Evolutionary conservation across 2,888 invertebrate species (phyloP).

Genomic region (Caenorhabditis afra): DNA sequence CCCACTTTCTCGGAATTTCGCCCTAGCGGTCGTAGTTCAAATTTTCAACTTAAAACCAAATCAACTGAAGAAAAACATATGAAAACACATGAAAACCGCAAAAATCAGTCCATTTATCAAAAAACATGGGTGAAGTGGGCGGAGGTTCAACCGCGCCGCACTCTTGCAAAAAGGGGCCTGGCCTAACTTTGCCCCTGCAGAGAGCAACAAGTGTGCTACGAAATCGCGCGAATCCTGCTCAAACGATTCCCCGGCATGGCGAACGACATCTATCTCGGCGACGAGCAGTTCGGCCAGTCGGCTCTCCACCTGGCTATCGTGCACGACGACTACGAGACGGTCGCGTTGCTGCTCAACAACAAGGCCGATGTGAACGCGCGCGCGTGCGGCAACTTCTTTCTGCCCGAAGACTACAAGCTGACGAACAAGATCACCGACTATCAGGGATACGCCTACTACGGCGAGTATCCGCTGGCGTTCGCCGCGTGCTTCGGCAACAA

Average conservation of each 20-base stretch:
- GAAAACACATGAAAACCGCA: no score
- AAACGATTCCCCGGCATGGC: constrained; percentile 85
- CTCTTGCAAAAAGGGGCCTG: no score
- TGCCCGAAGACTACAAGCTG: constrained; percentile 93
- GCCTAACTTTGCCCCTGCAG: constrained; percentile 45
- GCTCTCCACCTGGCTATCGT: constrained; percentile 96
- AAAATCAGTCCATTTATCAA: no score
- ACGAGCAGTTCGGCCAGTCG: constrained; percentile 96
- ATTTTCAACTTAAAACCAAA: no score
- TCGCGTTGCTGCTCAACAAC: constrained; percentile 88
- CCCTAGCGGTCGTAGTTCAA: no score
- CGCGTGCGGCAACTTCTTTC: constrained; percentile 94
- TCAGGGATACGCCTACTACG: constrained; percentile 96
- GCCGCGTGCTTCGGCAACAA: constrained; percentile 97
- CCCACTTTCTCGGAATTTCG: no score
- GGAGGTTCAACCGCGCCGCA: no score
- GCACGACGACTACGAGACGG: constrained; percentile 94
- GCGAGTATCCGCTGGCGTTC: constrained; percentile 97
- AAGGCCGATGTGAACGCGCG: constrained; percentile 94
- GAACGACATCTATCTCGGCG: constrained; percentile 95
- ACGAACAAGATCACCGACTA: constrained; percentile 89
- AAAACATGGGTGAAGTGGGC: no score
- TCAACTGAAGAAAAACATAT: no score
- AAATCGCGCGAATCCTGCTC: constrained; percentile 90
- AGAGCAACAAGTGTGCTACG: constrained; percentile 69